phyloP scores from a whole-genome alignment of 2,113 vertebrate species.

The Pluvianellus socialis region DNA sequence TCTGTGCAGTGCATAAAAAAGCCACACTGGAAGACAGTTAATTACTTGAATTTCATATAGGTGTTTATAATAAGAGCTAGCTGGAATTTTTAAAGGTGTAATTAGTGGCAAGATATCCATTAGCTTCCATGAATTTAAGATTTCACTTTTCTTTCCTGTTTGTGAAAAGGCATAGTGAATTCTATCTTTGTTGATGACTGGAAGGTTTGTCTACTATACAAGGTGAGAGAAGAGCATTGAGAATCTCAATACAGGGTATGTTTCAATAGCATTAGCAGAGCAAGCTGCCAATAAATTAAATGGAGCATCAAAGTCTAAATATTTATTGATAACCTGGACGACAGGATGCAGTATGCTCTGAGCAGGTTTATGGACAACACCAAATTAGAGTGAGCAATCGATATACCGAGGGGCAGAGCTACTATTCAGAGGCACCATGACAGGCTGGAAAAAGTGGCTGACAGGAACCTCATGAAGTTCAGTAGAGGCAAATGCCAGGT shows the following conservation, averaged over 20 bases:
- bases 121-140: background rate
- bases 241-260: background rate
- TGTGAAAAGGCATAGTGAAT: background rate
- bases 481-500: background rate
- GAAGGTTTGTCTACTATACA: background rate
- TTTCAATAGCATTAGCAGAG: background rate
- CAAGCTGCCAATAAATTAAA: background rate
- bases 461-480: background rate
- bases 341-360: background rate
- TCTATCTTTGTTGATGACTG: background rate
- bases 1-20: background rate
- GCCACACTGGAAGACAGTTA: background rate
- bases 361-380: background rate
- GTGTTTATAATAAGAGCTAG: background rate
- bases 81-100: background rate
- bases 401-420: background rate
- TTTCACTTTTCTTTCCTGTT: background rate
- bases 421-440: background rate
- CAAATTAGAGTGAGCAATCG: background rate
- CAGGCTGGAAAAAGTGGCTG: background rate
- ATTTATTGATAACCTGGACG: background rate
- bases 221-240: background rate
- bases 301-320: background rate
- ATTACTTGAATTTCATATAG: background rate
- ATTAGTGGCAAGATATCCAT: background rate